Evolutionary conservation across 2,797 vertebrate species (phyloP).

Genomic region (Mionectes olivaceus): DNA sequence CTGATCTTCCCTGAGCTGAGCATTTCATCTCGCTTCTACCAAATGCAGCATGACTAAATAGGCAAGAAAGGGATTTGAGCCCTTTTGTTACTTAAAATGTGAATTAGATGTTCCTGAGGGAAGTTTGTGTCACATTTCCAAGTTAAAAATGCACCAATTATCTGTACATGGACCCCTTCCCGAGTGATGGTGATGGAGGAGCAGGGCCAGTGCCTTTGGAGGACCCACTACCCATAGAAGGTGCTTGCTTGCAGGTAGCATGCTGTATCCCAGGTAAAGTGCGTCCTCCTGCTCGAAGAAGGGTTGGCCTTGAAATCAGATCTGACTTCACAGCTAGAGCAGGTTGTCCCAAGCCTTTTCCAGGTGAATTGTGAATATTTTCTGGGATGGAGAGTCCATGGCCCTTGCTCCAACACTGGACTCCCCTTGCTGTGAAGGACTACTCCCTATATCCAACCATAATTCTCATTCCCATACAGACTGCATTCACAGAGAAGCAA

Average conservation of each 20-base stretch:
- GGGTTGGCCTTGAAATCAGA: neutral
- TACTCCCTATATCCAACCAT: neutral
- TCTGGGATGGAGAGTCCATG: neutral
- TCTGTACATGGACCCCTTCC: neutral
- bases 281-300: neutral
- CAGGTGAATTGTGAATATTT: neutral
- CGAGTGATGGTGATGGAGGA: neutral
- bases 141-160: slow-evolving; percentile 59
- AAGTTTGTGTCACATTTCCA: slow-evolving; percentile 61
- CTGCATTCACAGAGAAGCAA: neutral
- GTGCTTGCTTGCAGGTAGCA: neutral
- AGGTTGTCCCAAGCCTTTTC: neutral
- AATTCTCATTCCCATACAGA: neutral
- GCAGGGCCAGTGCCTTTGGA: neutral
- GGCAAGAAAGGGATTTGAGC: slow-evolving; percentile 68
- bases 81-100: slow-evolving; percentile 72
- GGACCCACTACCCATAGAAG: neutral
- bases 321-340: neutral
- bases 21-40: slow-evolving; percentile 69
- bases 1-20: slow-evolving; percentile 72
- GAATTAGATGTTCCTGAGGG: slow-evolving; percentile 70
- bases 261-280: neutral
- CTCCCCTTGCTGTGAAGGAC: neutral
- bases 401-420: neutral
- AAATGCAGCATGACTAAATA: slow-evolving; percentile 76